Conservation (phyloP, 2,888 invertebrate species). For the Zeuzera pyrina region DNA sequence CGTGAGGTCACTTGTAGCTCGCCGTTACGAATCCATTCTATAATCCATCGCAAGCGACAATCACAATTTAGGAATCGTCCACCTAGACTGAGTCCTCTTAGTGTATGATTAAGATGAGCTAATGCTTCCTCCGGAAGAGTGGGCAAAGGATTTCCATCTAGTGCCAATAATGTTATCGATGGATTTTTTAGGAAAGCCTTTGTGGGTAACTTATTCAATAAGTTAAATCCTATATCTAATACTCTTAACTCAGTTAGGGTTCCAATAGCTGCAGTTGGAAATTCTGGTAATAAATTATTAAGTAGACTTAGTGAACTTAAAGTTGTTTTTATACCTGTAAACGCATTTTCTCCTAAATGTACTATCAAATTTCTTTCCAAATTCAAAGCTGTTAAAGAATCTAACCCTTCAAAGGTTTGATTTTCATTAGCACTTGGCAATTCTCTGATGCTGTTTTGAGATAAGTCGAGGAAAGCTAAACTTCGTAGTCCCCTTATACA, state of each 20-base stretch:
- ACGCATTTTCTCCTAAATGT: conserved; percentile 81
- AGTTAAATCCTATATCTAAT: conserved; percentile 93
- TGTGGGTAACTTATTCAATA: conserved; percentile 84
- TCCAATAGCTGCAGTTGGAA: conserved; percentile 86
- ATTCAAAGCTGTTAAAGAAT: conserved; percentile 88
- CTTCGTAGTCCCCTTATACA: conserved; percentile 83
- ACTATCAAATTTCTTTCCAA: conserved; percentile 91
- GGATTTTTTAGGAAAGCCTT: conserved; percentile 88
- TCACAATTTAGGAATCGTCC: conserved; percentile 92
- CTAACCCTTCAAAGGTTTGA: conserved; percentile 82
- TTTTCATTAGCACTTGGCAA: conserved; percentile 80
- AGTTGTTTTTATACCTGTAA: conserved; percentile 84
- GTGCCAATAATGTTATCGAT: conserved; percentile 87
- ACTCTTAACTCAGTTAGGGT: conserved; percentile 86
- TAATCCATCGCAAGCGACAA: conserved; percentile 90
- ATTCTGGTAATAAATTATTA: conserved; percentile 90
- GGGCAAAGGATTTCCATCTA: conserved; percentile 92
- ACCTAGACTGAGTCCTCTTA: conserved; percentile 89
- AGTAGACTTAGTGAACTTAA: conserved; percentile 90
- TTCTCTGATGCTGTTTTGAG: conserved; percentile 89
- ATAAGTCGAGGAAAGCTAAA: conserved; percentile 90
- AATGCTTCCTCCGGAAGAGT: conserved; percentile 88
- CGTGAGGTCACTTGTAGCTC: conserved; percentile 94
- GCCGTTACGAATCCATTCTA: conserved; percentile 90
- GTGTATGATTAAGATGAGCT: conserved; percentile 83